These are phyloP conservation scores for Callipepla californica DNA, from an alignment of 2,113 vertebrate species.

Conservation along the genomic window DNA sequence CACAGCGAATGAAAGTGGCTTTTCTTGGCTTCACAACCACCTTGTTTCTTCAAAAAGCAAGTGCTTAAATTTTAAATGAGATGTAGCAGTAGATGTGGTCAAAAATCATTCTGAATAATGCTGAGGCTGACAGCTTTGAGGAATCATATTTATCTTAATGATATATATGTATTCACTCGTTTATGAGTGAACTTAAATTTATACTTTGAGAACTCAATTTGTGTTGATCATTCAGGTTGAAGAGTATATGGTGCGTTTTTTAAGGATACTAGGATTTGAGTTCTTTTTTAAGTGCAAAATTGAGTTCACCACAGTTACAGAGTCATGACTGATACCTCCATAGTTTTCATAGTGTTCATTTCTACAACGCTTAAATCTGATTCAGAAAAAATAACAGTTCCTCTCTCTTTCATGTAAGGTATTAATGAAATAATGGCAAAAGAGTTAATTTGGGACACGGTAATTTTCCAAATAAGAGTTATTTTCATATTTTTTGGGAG, in stretches of 20 bases:
- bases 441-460: neutral
- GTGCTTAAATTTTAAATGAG: neutral
- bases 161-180: neutral
- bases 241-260: neutral
- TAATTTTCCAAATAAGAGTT: conserved; percentile 2
- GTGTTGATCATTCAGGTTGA: neutral
- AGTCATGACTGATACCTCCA: neutral
- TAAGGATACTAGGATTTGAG: neutral
- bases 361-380: neutral
- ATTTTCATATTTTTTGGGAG: neutral
- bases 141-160: neutral
- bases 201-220: neutral
- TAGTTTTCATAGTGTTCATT: neutral
- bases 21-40: neutral
- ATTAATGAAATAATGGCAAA: neutral
- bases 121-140: neutral
- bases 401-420: neutral
- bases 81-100: neutral
- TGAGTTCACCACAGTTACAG: fast-evolving
- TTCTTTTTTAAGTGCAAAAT: neutral
- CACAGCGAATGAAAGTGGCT: neutral
- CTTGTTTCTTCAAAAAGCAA: neutral
- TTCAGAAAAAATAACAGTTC: neutral
- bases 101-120: neutral
- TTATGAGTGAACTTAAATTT: neutral